A percentile compares a stretch with the other conserved stretches of the same genome.
Conservation (phyloP, 2,797 vertebrate species). For the Peromyscus eremicus region DNA sequence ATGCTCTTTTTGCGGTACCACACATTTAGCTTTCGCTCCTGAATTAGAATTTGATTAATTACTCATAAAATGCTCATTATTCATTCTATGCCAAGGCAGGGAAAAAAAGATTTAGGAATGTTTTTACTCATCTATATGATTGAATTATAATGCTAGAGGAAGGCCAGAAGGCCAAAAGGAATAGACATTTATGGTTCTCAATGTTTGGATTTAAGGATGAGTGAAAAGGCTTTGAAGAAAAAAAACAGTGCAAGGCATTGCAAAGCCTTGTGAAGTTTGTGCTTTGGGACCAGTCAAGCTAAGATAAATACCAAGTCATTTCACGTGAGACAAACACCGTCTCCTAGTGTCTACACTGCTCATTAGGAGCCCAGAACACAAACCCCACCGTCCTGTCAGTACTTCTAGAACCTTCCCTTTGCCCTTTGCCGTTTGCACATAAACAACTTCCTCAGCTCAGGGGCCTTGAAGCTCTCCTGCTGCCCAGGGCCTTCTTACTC, state of each 20-base stretch:
- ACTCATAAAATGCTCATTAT: conserved; percentile 36
- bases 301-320: conserved; percentile 71
- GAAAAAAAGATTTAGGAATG: background rate
- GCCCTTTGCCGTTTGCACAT: conserved; percentile 39
- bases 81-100: background rate
- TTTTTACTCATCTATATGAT: conserved; percentile 43
- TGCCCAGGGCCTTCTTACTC: background rate
- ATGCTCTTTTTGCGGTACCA: background rate
- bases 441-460: conserved; percentile 14
- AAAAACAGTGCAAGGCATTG: background rate
- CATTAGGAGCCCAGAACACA: conserved; percentile 49
- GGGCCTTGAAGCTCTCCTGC: background rate
- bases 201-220: conserved; percentile 64
- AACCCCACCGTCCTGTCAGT: background rate
- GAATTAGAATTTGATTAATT: conserved; percentile 40
- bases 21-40: conserved; percentile 37
- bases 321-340: conserved; percentile 61
- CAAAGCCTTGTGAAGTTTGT: conserved; percentile 33
- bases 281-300: conserved; percentile 57
- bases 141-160: conserved; percentile 58
- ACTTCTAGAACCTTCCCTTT: conserved; percentile 36
- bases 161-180: conserved; percentile 64
- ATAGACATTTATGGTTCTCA: conserved; percentile 53
- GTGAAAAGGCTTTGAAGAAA: conserved; percentile 65
- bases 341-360: background rate